Percentiles rank a stretch among this genome's conserved stretches.
Evolutionary conservation across 2,888 invertebrate genomes (phyloP).

Genomic region (Phymatocera aterrima): DNA sequence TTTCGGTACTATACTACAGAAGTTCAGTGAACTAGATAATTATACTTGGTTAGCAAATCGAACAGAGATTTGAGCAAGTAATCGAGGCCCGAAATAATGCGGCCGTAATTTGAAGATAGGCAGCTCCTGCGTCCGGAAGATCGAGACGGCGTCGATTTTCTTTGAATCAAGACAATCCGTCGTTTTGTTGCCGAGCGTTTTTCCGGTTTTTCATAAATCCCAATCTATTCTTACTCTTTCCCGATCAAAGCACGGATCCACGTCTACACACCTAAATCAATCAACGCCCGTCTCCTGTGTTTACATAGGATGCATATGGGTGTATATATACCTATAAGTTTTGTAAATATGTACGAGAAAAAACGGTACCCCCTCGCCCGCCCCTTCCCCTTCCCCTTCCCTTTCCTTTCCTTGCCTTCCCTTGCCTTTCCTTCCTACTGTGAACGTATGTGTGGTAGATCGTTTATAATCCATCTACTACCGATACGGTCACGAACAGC

Average conservation of each 20-base stretch:
- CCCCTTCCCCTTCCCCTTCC: too few relatives aligned
- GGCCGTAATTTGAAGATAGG: too few relatives aligned
- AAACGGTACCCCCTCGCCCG: too few relatives aligned
- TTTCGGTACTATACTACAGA: too few relatives aligned
- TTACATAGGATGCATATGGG: background rate
- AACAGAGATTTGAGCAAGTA: constrained; percentile 13
- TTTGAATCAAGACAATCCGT: too few relatives aligned
- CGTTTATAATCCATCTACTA: constrained; percentile 18
- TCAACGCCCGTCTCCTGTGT: background rate
- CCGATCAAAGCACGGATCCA: constrained; percentile 16
- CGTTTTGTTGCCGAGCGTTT: too few relatives aligned
- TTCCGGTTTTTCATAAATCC: too few relatives aligned
- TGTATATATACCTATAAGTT: background rate
- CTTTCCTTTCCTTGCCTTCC: too few relatives aligned
- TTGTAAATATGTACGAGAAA: background rate
- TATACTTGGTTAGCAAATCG: constrained; percentile 10
- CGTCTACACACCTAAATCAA: constrained; percentile 17
- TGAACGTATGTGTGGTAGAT: background rate
- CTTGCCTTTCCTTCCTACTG: background rate
- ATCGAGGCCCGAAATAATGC: constrained; percentile 1
- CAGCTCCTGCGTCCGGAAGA: too few relatives aligned
- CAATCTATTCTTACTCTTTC: constrained; percentile 9
- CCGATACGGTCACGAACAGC: constrained; percentile 15
- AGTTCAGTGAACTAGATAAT: background rate
- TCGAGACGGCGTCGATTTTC: background rate